Evolutionary conservation across 2,113 vertebrate species (phyloP), one percentile per base, ranked within the genome.

Genomic region (Cynopterus brachyotis): DNA sequence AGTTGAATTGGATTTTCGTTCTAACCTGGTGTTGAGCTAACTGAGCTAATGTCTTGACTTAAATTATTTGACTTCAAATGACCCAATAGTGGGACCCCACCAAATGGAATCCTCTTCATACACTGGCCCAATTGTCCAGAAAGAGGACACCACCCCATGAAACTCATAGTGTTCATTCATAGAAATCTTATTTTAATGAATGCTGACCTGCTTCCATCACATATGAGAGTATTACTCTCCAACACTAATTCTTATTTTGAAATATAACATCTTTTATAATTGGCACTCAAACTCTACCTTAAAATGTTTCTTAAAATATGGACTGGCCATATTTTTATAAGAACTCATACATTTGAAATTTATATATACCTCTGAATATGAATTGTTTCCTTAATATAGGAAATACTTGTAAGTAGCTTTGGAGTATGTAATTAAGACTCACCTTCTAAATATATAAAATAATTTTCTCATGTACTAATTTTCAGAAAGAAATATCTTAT

Each of bases 401-500:
- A 96, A 78, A 73, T 67, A 67, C 20, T 83, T 88, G 0, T 55
- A 88, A 66, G 7, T 92, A 89, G 50, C 15, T 94, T 93, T 70
- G 62, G n/a, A 86, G 32, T 76, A 70, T 80, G 8, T 75, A 67
- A 75, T 50, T 73, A 92, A 16, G 37, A 59, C 55, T 82, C 5
- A 59, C 24, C 9, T 81, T 81, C 50, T 89, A 81, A 95, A 81
- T 85, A 20, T 85, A 66, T 50, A 73, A 28, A 83, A 67, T 91
- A 55, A 83, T 67, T 93, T 75, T 95, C 32, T 79, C 1, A 50
- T 53, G 2, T 84, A 76, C 59, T 80, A 91, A 55, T 93, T 95
- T 96, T 83, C 20, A 64, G 72, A 91, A 84, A 89, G 70, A 89
- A 92, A 30, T 79, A 79, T 53, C 24, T 88, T 94, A 79, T 67